phyloP scores from a whole-genome alignment of 2,888 invertebrate species.

The Morpho achilles region DNA sequence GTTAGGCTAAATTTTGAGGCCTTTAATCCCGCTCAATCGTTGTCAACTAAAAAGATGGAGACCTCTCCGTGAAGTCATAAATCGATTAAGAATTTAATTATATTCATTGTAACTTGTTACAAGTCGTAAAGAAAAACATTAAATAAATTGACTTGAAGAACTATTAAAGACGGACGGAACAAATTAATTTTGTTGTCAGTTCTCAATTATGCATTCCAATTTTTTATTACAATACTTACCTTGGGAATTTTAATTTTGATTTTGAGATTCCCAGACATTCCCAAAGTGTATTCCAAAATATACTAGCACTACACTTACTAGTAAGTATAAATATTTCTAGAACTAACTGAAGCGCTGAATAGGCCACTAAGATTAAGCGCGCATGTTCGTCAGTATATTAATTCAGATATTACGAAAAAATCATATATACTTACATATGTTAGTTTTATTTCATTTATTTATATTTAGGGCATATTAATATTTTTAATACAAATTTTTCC shows the following conservation, averaged over 20 bases:
- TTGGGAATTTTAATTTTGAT: too few species aligned
- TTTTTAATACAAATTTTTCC: too few species aligned
- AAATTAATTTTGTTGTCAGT: too few species aligned
- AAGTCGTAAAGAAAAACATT: neutral
- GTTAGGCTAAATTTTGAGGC: too few species aligned
- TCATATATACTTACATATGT: neutral
- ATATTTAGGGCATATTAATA: neutral
- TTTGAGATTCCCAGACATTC: neutral
- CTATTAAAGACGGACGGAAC: too few species aligned
- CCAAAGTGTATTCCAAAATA: neutral
- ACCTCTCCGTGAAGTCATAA: too few species aligned
- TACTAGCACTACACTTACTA: constrained; percentile 17
- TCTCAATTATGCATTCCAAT: neutral
- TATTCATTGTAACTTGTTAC: too few species aligned
- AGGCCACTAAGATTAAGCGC: constrained; percentile 14
- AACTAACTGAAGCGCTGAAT: constrained; percentile 40
- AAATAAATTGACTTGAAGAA: neutral
- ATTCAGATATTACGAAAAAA: neutral
- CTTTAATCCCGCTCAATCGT: too few species aligned
- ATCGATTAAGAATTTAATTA: too few species aligned
- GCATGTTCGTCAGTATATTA: neutral
- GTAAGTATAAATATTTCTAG: constrained; percentile 32
- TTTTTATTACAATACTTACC: too few species aligned
- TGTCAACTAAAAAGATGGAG: too few species aligned
- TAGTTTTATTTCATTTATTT: neutral